Evolutionary conservation across 2,888 invertebrate species (phyloP), one percentile per base, ranked within the genome.

Genomic region (Idaea dimidiata): DNA sequence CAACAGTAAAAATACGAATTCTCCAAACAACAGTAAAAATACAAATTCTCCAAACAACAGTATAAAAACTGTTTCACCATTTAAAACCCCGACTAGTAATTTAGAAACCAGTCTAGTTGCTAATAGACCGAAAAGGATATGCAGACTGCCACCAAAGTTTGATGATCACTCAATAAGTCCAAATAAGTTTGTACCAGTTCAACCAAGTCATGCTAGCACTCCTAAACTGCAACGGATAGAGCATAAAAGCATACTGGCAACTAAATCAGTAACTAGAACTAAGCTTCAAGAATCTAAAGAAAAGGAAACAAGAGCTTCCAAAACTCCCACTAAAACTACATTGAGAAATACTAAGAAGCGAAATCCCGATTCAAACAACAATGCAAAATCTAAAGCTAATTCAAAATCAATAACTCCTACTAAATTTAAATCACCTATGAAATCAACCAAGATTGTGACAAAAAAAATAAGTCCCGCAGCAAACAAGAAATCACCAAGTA

Each of bases 121-220:
- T 8, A 79, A 71, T 58, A 77, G 87, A 6, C 89, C 89, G 1
- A 88, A 81, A 68, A 85, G 91, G 66, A 78, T 86, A 53, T 82
- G 83, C 62, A 76, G 84, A 14, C 70, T 91, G 32, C 91, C 91
- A 61, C 86, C 86, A 2, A 84, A 81, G 56, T 88, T 88, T 76
- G 82, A 86, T 54, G 85, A 89, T 17, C 84, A 89, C 70, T 84
- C 82, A 7, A 68, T 87, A 16, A 91, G 90, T 65, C 90, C 90
- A 18, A 80, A 70, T 61, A 88, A 88, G 61, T 84, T 78, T 66
- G 73, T 84, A 62, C 81, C 84, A 16, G 77, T 87, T n/a, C 78
- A 83, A 58, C 88, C 88, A 65, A 75, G 80, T 54, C 77, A 84
- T 78, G 83, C 89, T 0, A 90, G 89, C 67, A 91, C 90, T 24